phyloP scores from a whole-genome alignment of 2,888 invertebrate species.

The Brachypalpus laphriformis region DNA sequence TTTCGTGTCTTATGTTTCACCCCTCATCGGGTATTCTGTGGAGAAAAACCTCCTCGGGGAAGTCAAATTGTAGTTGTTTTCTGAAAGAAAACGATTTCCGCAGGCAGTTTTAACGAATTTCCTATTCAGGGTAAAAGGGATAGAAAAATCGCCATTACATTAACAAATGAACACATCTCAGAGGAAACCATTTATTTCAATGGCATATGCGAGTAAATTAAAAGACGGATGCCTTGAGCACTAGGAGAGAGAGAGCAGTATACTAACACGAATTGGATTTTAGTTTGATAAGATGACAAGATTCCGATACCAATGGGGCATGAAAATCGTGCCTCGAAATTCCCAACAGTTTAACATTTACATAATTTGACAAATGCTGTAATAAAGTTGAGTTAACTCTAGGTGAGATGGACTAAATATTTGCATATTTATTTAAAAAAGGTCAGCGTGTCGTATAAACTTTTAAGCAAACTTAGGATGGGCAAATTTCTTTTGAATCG shows the following conservation, averaged over 20 bases:
- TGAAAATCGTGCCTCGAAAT: background rate
- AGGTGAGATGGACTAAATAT: background rate
- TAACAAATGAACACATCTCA: slow-evolving; percentile 27
- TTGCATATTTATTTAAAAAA: background rate
- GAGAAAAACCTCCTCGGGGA: slow-evolving; percentile 22
- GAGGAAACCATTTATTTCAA: slow-evolving; percentile 12
- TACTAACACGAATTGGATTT: slow-evolving; percentile 38
- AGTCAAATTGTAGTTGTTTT: slow-evolving; percentile 28
- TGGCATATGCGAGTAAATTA: slow-evolving; percentile 45
- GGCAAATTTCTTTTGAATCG: background rate
- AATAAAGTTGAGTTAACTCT: background rate
- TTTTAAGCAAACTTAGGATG: too few species aligned
- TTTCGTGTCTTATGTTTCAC: slow-evolving; percentile 9
- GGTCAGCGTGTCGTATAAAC: background rate
- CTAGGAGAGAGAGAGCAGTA: background rate
- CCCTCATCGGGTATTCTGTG: background rate
- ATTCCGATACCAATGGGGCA: background rate
- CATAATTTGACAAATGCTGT: background rate
- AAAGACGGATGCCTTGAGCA: slow-evolving; percentile 18
- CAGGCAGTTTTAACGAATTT: slow-evolving; percentile 44
- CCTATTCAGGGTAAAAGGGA: slow-evolving; percentile 34
- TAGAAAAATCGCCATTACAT: slow-evolving; percentile 37
- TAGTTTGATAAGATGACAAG: background rate
- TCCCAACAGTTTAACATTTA: background rate
- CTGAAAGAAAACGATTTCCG: slow-evolving; percentile 48